Base-by-base conservation (phyloP, 2,113 vertebrate species). In the Chrysemys picta region DNA sequence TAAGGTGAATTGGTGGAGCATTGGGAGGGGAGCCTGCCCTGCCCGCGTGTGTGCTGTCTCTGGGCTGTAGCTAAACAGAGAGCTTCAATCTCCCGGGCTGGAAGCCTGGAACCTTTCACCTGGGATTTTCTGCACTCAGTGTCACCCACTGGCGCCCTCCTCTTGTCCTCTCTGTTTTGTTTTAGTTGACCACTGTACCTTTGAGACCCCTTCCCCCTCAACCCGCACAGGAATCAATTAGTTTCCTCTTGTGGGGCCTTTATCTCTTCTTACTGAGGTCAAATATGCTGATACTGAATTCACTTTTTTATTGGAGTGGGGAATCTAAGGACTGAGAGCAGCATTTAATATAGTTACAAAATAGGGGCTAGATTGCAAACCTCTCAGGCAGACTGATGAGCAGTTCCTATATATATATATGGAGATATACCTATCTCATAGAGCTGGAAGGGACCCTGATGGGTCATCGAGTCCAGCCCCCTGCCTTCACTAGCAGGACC, bases 11-110 rank as follows among this genome's bases (percentile, higher is more conserved):
- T 35, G 11, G 10, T 54, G 35, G 29, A 54, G 29, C 8, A 75
- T 8, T 47, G 0, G 0, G 35, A 21, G 65, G 65, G 8, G 16
- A 72, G 35, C 35, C 27, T 31, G 57, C 25, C 27, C 65, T 38
- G 65, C 65, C 65, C 16, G 4, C 38, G 65, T 72, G 16, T 38
- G 17, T 14, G 16, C n/a, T 72, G 62, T 9, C 13, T 29, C 35
- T 69, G 62, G 6, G n/a, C 31, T 69, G 62, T n/a, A 45, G 38
- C n/a, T 76, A 76, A 75, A 24, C 9, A 42, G 69, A 22, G 69
- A 38, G 5, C 21, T 5, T 75, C 69, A 10, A 22, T 42, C n/a
- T 75, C 38, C n/a, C 42, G 5, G 38, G 38, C 21, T 76, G 38
- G 10, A 5, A 76, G 42, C 42, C 22, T 76, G 0, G 22, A 21